Evolutionary conservation across 2,797 vertebrate species (phyloP), one percentile per base, ranked within the genome.

Genomic region (Molossus molossus): DNA sequence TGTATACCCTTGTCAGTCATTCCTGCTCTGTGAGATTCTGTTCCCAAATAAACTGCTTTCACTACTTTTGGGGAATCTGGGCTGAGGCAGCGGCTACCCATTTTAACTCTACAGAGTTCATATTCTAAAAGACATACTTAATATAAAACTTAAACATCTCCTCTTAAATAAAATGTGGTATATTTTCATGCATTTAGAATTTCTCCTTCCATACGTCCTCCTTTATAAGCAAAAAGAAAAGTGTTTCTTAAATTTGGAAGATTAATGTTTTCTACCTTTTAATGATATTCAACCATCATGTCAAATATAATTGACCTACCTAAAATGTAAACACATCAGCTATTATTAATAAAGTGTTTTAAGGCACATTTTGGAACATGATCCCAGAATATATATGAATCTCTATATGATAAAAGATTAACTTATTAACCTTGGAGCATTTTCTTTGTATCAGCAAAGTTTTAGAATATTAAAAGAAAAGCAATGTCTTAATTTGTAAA

Each of bases 341-440:
- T 95, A 83, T 96, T 97, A 97, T 94, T 97, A 97, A 97, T 85
- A 37, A 97, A 95, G 53, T 89, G 57, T 96, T 97, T 97, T 95
- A 97, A 96, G 91, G 81, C n/a, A 96, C n/a, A 60, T 77, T 95
- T 96, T 97, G 84, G 53, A 93, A 92, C 0, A 2, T 45, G 15
- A 92, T 76, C 92, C 93, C 57, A 84, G 65, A 97, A 91, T 96
- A 86, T 91, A 82, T 96, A 89, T 81, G n/a, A 87, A 96, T 20
- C 88, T 96, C 81, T 90, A 85, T 70, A 67, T 8, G 33, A 88
- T 96, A 90, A 94, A 69, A 40, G 18, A 95, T 81, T 58, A 92
- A 33, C 0, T 37, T 88, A 94, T 48, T 72, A 87, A 90, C 50
- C 65, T 89, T 94, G 27, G 45, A 80, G 13, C 11, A 96, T 93